These are phyloP conservation scores for Cydia fagiglandana DNA, from an alignment of 1,140 invertebrate genomes.

Conservation along the genomic window DNA sequence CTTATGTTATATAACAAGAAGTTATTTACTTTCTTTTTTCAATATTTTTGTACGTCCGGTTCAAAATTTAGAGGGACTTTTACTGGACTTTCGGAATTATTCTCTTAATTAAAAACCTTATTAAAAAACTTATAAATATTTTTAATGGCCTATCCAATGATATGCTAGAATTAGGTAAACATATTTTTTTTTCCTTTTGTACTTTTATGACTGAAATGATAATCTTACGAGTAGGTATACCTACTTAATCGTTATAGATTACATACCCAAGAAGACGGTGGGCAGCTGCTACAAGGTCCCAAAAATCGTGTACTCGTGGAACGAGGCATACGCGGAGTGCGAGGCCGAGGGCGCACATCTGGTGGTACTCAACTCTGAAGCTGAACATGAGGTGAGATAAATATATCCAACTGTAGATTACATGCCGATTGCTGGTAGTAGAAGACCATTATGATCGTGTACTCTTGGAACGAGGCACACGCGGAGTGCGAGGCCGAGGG, in stretches of 20 bases:
- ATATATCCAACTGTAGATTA: background rate
- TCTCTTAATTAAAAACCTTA: too few relatives aligned
- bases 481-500: slow-evolving; percentile 36
- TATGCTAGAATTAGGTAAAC: too few relatives aligned
- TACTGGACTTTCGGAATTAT: too few relatives aligned
- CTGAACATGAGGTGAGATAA: slow-evolving; percentile 6
- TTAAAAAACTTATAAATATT: too few relatives aligned
- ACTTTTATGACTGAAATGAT: too few relatives aligned
- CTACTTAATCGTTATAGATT: background rate
- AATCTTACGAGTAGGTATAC: too few relatives aligned
- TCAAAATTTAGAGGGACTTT: too few relatives aligned
- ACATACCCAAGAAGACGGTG: background rate
- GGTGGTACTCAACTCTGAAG: slow-evolving; percentile 37
- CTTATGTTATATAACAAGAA: background rate
- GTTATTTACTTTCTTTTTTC: too few relatives aligned
- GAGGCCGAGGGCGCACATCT: slow-evolving; percentile 38
- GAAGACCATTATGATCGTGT: slow-evolving; percentile 27
- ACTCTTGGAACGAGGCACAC: slow-evolving; percentile 34
- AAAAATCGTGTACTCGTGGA: slow-evolving; percentile 26
- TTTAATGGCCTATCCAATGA: too few relatives aligned
- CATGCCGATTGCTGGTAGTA: slow-evolving; percentile 35
- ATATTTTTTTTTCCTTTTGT: too few relatives aligned
- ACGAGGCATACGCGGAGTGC: slow-evolving; percentile 33
- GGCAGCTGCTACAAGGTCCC: slow-evolving; percentile 38
- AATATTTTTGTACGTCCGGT: too few relatives aligned